Evolutionary conservation across 2,888 invertebrate species (phyloP).

Genomic region (Chymomyza fuscimana): DNA sequence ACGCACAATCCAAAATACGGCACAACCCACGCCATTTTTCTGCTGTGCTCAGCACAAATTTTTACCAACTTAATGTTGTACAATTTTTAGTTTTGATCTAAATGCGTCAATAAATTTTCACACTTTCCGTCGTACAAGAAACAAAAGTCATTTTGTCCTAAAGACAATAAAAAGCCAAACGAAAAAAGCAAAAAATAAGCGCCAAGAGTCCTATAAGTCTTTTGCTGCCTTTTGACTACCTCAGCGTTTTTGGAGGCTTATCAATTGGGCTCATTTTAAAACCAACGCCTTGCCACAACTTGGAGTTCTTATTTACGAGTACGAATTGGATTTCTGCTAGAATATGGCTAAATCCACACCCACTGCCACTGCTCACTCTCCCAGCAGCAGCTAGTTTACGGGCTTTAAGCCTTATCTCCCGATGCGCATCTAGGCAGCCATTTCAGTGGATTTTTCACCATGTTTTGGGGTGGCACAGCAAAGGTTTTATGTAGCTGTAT

Average conservation of each 20-base stretch:
- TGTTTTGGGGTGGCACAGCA: slow-evolving; percentile 6
- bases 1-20: slow-evolving; percentile 50
- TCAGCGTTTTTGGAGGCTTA: slow-evolving; percentile 63
- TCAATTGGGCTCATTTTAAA: slow-evolving; percentile 65
- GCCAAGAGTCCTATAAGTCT: slow-evolving; percentile 22
- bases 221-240: slow-evolving; percentile 38
- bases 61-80: slow-evolving; percentile 42
- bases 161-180: slow-evolving; percentile 49
- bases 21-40: slow-evolving; percentile 13
- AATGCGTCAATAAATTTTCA: slow-evolving; percentile 72
- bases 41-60: slow-evolving; percentile 22
- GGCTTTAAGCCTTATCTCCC: slow-evolving; percentile 47
- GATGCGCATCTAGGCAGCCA: slow-evolving; percentile 49
- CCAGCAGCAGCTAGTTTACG: neutral
- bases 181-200: slow-evolving; percentile 36
- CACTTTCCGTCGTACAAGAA: slow-evolving; percentile 62
- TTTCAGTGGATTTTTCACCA: slow-evolving; percentile 24
- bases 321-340: neutral
- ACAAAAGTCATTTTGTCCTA: slow-evolving; percentile 56
- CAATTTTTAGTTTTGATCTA: slow-evolving; percentile 72
- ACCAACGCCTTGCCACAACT: slow-evolving; percentile 56
- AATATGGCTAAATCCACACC: neutral
- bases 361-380: neutral
- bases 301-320: slow-evolving; percentile 56
- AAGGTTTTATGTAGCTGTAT: slow-evolving; percentile 7